These are phyloP conservation scores for Hydrolagus affinis DNA, from an alignment of 2,113 vertebrate species.

Conservation along the genomic window DNA sequence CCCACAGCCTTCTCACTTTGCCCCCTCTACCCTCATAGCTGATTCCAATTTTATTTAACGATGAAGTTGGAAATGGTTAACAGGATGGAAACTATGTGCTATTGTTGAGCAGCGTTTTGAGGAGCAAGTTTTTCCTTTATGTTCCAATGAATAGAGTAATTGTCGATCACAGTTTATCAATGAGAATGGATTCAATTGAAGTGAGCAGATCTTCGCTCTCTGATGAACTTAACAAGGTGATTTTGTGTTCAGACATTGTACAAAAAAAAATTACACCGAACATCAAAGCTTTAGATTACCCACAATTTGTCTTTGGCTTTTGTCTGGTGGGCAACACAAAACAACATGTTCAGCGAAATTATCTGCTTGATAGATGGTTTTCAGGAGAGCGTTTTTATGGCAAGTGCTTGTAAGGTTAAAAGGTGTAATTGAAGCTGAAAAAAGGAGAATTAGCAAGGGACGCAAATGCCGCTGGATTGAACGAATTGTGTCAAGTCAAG, in stretches of 20 bases:
- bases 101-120: background rate
- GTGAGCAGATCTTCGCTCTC: background rate
- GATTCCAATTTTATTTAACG: no score
- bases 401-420: conserved; percentile 37
- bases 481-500: conserved; percentile 34
- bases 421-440: conserved; percentile 34
- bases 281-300: background rate
- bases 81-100: background rate
- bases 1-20: no score
- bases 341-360: background rate
- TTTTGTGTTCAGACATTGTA: fast-evolving
- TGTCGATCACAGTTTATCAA: background rate
- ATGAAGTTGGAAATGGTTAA: no score
- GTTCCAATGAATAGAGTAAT: background rate
- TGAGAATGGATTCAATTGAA: background rate
- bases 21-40: no score
- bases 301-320: background rate
- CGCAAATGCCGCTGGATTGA: conserved; percentile 39
- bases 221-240: background rate
- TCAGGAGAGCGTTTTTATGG: conserved; percentile 26
- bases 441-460: conserved; percentile 26
- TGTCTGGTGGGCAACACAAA: conserved; percentile 16
- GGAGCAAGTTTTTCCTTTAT: background rate
- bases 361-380: conserved; percentile 32
- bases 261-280: background rate